A percentile compares a stretch with the other conserved stretches of the same genome.
These are phyloP conservation scores for Syrphus vitripennis DNA, from an alignment of 2,888 invertebrate species.

Conservation along the genomic window DNA sequence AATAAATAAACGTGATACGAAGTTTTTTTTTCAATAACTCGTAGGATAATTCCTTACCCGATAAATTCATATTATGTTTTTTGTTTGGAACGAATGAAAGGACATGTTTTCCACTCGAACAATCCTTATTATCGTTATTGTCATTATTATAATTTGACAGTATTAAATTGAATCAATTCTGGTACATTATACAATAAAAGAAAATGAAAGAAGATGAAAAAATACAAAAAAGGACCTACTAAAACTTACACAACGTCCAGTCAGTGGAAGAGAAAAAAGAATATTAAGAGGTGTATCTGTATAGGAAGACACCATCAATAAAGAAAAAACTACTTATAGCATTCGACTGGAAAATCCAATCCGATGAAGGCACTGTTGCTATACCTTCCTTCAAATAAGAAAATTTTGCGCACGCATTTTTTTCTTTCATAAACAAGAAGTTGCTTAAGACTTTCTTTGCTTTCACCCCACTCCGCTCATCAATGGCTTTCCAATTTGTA, in stretches of 20 bases:
- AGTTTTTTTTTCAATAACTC: slow-evolving; percentile 18
- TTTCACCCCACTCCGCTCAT: background rate
- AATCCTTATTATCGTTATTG: slow-evolving; percentile 75
- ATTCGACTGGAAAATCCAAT: slow-evolving; percentile 59
- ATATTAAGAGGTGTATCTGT: slow-evolving; percentile 33
- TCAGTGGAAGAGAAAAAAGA: slow-evolving; percentile 28
- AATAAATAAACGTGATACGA: slow-evolving; percentile 42
- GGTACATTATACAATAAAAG: slow-evolving; percentile 62
- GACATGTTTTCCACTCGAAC: slow-evolving; percentile 77
- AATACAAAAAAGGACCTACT: slow-evolving; percentile 7
- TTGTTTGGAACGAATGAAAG: slow-evolving; percentile 72
- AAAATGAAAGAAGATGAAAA: slow-evolving; percentile 37
- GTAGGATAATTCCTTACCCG: slow-evolving; percentile 53
- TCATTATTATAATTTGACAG: slow-evolving; percentile 67
- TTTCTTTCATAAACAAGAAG: background rate
- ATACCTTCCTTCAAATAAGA: background rate
- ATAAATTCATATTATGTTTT: slow-evolving; percentile 10
- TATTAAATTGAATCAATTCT: slow-evolving; percentile 69
- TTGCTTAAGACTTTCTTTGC: slow-evolving; percentile 13
- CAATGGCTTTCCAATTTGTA: slow-evolving; percentile 58
- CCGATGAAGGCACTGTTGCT: slow-evolving; percentile 22
- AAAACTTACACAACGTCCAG: slow-evolving; percentile 40
- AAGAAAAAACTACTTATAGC: slow-evolving; percentile 1
- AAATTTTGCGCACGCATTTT: slow-evolving; percentile 58
- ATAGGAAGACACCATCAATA: slow-evolving; percentile 4